Conservation (phyloP, 2,113 vertebrate genomes). For the Grus americana region DNA sequence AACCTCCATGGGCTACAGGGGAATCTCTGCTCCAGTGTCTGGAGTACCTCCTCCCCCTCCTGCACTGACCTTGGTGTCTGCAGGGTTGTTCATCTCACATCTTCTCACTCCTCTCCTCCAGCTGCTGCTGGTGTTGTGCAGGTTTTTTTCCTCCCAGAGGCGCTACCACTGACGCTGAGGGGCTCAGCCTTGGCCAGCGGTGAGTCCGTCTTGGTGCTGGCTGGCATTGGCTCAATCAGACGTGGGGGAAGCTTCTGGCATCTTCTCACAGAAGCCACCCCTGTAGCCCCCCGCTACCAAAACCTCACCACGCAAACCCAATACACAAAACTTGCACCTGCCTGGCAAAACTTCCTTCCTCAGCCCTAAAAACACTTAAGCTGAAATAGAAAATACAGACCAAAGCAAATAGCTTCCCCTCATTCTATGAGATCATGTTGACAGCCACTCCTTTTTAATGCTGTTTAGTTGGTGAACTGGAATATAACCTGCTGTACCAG, state of each 20-base stretch:
- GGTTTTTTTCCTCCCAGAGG: no score
- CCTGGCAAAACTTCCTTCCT: neutral
- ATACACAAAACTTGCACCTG: neutral
- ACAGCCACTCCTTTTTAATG: neutral
- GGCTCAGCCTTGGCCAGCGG: no score
- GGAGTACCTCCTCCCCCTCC: neutral
- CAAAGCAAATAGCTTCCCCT: neutral
- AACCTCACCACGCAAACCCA: neutral
- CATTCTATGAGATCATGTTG: neutral
- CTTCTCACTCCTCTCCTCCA: no score
- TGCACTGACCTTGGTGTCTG: no score
- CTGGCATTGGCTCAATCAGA: no score
- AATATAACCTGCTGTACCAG: neutral
- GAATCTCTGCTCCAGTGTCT: neutral
- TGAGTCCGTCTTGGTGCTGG: no score
- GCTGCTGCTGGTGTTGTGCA: no score
- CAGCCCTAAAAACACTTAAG: neutral
- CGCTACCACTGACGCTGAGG: no score
- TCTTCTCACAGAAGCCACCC: no score
- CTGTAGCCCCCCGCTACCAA: no score
- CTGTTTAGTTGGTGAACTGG: neutral
- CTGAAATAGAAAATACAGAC: neutral
- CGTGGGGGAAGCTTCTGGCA: no score
- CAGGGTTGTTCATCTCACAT: no score
- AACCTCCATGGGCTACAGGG: neutral